Percentiles rank a stretch among this genome's conserved stretches.
phyloP scores from a whole-genome alignment of 2,797 vertebrate genomes.

The Oreortyx pictus region DNA sequence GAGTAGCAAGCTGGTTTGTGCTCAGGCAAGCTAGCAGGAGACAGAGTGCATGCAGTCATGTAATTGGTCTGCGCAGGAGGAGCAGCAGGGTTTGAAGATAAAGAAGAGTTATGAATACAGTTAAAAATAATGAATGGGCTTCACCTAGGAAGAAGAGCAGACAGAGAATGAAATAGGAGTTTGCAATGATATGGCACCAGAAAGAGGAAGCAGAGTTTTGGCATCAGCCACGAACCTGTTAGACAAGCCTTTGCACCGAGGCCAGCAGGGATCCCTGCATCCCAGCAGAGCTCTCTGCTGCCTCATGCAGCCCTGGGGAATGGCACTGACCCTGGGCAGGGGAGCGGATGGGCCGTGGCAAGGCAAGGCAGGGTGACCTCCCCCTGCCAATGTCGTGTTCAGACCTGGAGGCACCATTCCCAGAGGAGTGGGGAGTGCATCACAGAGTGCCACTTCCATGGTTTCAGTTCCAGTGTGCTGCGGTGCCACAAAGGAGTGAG shows the following conservation, averaged over 20 bases:
- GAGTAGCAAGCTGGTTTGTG: neutral
- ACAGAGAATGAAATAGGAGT: neutral
- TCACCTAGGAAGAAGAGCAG: conserved; percentile 32
- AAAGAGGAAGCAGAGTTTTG: neutral
- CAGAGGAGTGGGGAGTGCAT: neutral
- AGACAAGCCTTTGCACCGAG: neutral
- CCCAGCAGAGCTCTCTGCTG: neutral
- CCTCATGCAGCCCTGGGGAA: neutral
- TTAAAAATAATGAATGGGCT: conserved; percentile 33
- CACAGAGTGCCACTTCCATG: neutral
- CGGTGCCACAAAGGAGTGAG: rapidly evolving
- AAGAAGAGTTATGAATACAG: neutral
- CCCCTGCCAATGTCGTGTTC: rapidly evolving
- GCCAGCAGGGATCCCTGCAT: neutral
- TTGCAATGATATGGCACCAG: neutral
- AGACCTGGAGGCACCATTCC: neutral
- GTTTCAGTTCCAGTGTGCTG: neutral
- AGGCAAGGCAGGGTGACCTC: neutral
- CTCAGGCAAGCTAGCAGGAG: neutral
- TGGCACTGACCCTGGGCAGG: neutral
- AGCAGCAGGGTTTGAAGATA: neutral
- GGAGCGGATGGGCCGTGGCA: rapidly evolving
- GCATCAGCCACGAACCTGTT: neutral
- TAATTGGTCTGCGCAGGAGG: neutral
- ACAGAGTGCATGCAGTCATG: neutral